Evolutionary conservation across 2,797 vertebrate species (phyloP).

Genomic region (Rhodeus uyekii): DNA sequence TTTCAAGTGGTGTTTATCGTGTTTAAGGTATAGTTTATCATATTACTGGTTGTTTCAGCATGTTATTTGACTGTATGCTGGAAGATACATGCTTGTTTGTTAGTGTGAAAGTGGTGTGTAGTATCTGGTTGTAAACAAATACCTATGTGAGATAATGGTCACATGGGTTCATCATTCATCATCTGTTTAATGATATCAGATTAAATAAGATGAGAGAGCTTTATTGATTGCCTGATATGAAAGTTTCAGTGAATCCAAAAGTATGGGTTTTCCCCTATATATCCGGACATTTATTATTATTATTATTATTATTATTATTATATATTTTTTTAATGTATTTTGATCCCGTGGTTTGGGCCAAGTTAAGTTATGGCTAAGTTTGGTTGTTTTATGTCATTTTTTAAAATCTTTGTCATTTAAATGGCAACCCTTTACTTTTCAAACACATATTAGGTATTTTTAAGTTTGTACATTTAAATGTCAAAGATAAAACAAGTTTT

Average conservation of each 20-base stretch:
- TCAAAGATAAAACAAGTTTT: too few relatives aligned
- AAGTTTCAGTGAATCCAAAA: neutral
- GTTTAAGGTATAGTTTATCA: neutral
- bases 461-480: too few relatives aligned
- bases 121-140: neutral
- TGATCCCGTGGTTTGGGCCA: neutral
- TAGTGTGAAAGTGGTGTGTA: neutral
- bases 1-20: neutral
- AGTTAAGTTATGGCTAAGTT: too few relatives aligned
- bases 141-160: slow-evolving; percentile 1
- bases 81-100: neutral
- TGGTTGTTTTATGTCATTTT: too few relatives aligned
- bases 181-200: slow-evolving; percentile 1
- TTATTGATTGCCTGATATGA: neutral
- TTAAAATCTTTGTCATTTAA: too few relatives aligned
- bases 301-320: neutral
- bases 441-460: too few relatives aligned
- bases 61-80: neutral
- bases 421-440: too few relatives aligned
- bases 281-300: neutral
- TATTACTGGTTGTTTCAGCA: neutral
- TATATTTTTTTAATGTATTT: neutral
- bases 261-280: neutral
- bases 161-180: slow-evolving; percentile 8
- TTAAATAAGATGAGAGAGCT: neutral